Evolutionary conservation across 2,113 vertebrate species (phyloP), one percentile per base, ranked within the genome.

Genomic region (Alosa alosa): DNA sequence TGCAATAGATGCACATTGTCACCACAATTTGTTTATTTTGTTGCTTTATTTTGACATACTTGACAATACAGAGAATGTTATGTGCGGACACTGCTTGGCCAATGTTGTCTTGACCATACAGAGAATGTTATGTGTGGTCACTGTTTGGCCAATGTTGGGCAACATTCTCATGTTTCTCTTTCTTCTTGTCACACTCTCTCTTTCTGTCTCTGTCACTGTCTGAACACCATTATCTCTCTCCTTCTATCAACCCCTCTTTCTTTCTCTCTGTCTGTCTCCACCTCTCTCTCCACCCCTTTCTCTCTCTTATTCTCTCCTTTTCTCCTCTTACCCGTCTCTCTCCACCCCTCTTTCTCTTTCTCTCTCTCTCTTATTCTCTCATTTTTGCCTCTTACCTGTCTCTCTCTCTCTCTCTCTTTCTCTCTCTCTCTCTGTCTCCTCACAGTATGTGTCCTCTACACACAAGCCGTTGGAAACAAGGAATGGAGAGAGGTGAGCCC

Each of bases 401-500:
- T n/a, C 60, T 64, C 60, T 64, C 60, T 7, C 22, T 64, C 60
- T 64, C 60, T 64, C 60, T 64, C 60, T 57, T 18, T 57, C 55
- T 57, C 13, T 57, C 55, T 15, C 4, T 57, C 4, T 49, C 46
- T 44, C 41, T 44, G 2, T 78, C n/a, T 81, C 17, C 46, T 91
- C 92, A 47, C 96, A 99, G 98, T 99, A 91, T 99, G 98, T 92
- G 98, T 99, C 90, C 96, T 99, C 89, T 99, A 99, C 93, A 95
- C 95, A 15, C 97, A 99, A 97, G 98, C 95, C 89, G 95, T 98
- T 92, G 97, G 97, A 92, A 99, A 96, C 94, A 98, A 96, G 93
- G 98, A 99, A 92, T 99, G 98, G 98, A 96, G 97, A 96, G 98
- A 99, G 97, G 98, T 99, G 94, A 96, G 96, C 13, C n/a, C 25